These are phyloP conservation scores for Ochotona curzoniae DNA, from an alignment of 2,113 vertebrate species.

Conservation along the genomic window DNA sequence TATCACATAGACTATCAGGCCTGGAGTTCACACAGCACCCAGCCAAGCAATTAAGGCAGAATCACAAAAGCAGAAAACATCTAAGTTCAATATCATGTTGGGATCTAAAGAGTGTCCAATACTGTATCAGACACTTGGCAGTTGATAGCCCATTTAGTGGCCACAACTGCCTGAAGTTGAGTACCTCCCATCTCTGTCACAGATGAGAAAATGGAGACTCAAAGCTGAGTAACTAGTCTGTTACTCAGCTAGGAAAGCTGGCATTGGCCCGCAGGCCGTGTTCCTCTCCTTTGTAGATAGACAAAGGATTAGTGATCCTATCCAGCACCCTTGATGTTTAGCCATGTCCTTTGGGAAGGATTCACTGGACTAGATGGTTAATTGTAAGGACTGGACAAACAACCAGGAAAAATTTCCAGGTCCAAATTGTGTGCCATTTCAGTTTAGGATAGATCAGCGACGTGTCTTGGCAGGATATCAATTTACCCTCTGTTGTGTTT, in stretches of 20 bases:
- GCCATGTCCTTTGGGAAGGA: neutral
- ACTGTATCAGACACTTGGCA: neutral
- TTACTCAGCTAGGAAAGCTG: neutral
- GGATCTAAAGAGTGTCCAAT: neutral
- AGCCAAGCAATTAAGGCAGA: no score
- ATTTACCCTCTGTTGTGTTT: constrained; percentile 41
- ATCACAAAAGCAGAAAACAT: no score
- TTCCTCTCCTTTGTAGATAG: neutral
- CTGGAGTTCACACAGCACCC: no score
- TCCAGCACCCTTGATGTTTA: neutral
- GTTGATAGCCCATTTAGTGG: neutral
- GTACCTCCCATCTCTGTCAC: neutral
- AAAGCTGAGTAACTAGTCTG: neutral
- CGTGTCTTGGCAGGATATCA: neutral
- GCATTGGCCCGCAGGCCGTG: neutral
- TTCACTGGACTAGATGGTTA: neutral
- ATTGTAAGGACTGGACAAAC: neutral
- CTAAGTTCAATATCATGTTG: no score
- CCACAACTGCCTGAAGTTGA: neutral
- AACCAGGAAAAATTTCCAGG: neutral
- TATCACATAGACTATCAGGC: no score
- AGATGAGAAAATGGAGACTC: neutral
- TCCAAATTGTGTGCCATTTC: neutral
- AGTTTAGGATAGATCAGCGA: neutral
- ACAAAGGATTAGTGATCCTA: neutral